phyloP scores from a whole-genome alignment of 2,113 vertebrate genomes.

The Dipodomys ordii region DNA sequence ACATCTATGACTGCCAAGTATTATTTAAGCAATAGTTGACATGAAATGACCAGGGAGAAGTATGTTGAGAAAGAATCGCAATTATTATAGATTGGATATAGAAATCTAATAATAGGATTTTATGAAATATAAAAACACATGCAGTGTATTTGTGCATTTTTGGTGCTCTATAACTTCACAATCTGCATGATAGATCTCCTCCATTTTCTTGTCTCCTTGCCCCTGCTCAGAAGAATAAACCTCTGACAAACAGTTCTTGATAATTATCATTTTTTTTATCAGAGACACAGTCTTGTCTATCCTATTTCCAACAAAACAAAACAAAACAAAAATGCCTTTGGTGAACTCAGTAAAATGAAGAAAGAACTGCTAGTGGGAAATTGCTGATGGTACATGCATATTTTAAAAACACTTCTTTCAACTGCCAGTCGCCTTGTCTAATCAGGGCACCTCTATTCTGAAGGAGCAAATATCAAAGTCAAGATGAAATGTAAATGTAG shows the following conservation, averaged over 20 bases:
- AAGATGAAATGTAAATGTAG: conserved; percentile 74
- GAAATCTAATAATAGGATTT: not conserved
- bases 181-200: not conserved
- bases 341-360: not conserved
- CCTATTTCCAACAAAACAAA: conserved; percentile 42
- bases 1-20: not conserved
- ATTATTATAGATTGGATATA: not conserved
- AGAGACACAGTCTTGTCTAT: not conserved
- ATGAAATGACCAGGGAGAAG: not conserved
- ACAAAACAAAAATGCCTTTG: conserved; percentile 34
- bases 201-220: not conserved
- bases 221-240: not conserved
- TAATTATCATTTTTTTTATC: not conserved
- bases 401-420: conserved; percentile 70
- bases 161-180: not conserved
- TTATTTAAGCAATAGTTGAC: not conserved
- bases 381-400: not conserved
- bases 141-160: not conserved
- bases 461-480: conserved; percentile 78
- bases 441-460: conserved; percentile 70
- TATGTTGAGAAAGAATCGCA: not conserved
- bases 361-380: conserved; percentile 28
- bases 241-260: not conserved
- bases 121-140: not conserved
- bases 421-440: conserved; percentile 62